A percentile compares a stretch with the other conserved stretches of the same genome.
These are phyloP conservation scores for Drosophila testacea DNA, from an alignment of 2,888 invertebrate species.

Conservation along the genomic window DNA sequence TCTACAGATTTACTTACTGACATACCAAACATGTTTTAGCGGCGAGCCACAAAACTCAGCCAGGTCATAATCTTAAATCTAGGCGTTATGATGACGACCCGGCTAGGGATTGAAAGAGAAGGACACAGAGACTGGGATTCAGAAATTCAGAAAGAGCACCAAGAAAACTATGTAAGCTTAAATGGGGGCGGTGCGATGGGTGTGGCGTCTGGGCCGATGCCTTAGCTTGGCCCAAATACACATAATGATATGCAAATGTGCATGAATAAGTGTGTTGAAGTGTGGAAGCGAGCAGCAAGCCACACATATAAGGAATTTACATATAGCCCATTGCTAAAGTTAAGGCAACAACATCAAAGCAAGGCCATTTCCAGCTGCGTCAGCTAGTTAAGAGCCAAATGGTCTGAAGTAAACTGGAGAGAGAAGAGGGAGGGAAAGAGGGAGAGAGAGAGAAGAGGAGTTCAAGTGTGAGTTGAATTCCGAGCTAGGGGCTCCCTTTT, in stretches of 20 bases:
- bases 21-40: constrained; percentile 53
- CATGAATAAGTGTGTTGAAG: constrained; percentile 74
- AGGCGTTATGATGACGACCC: constrained; percentile 66
- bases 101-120: neutral
- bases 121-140: neutral
- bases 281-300: constrained; percentile 45
- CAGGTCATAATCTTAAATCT: constrained; percentile 80
- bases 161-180: constrained; percentile 48
- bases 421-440: neutral
- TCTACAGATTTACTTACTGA: constrained; percentile 71
- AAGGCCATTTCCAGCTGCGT: constrained; percentile 63
- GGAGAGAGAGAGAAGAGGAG: constrained; percentile 2
- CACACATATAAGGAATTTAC: constrained; percentile 43
- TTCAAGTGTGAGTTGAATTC: neutral
- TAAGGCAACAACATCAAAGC: constrained; percentile 65
- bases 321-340: constrained; percentile 52
- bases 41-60: constrained; percentile 74
- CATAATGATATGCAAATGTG: constrained; percentile 80
- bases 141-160: neutral
- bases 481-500: constrained; percentile 21
- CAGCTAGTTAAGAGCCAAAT: constrained; percentile 67
- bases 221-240: constrained; percentile 55
- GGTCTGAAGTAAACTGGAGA: constrained; percentile 14
- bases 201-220: constrained; percentile 26
- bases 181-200: constrained; percentile 13